Evolutionary conservation across 1,140 invertebrate genomes (phyloP).

Genomic region (Berghia stephanieae): DNA sequence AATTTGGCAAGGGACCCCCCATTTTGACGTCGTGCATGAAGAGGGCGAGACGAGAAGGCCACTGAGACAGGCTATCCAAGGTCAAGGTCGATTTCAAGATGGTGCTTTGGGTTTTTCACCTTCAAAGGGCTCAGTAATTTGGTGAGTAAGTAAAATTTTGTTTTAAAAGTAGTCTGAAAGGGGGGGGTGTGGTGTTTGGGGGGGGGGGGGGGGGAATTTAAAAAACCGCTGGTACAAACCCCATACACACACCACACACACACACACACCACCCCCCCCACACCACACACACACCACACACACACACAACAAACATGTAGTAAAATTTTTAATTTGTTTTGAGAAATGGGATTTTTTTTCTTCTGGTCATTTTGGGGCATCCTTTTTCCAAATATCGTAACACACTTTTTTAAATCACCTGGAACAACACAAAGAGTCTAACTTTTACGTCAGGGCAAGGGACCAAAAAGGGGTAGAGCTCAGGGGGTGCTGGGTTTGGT

Average conservation of each 20-base stretch:
- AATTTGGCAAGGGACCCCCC: too few relatives aligned
- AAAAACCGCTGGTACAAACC: neutral
- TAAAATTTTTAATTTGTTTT: too few relatives aligned
- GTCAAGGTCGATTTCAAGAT: slow-evolving; percentile 53
- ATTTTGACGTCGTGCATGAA: slow-evolving; percentile 6
- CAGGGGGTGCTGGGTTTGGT: too few relatives aligned
- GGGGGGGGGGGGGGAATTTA: neutral
- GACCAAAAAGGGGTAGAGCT: too few relatives aligned
- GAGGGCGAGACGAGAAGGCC: slow-evolving; percentile 15
- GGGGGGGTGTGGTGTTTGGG: neutral
- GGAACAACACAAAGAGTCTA: too few relatives aligned
- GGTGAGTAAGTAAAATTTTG: too few relatives aligned
- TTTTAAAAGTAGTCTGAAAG: neutral
- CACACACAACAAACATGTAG: neutral
- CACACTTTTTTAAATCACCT: too few relatives aligned
- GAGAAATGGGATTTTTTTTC: too few relatives aligned
- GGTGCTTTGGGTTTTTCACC: slow-evolving; percentile 43
- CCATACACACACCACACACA: neutral
- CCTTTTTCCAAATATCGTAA: too few relatives aligned
- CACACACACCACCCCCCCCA: neutral
- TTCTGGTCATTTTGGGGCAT: too few relatives aligned
- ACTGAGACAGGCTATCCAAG: slow-evolving; percentile 27
- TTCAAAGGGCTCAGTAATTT: too few relatives aligned
- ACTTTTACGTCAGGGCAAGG: too few relatives aligned
- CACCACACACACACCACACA: neutral